Evolutionary conservation across 2,113 vertebrate genomes (phyloP).

Genomic region (Octodon degus): DNA sequence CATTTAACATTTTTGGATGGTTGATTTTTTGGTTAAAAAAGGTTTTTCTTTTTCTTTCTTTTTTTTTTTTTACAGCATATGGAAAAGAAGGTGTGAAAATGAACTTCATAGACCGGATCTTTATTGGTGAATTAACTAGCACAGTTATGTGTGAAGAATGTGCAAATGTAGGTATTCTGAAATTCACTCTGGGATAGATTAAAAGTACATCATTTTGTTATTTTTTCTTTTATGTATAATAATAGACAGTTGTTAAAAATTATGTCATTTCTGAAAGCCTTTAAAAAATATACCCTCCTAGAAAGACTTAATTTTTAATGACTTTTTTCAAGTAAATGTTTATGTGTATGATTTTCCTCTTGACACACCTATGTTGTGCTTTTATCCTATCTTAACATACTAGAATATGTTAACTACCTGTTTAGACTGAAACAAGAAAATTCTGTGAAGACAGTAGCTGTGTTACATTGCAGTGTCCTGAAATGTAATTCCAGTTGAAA

Average conservation of each 20-base stretch:
- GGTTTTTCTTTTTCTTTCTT: constrained; percentile 71
- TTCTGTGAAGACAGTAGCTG: neutral
- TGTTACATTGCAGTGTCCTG: neutral
- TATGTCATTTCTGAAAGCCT: neutral
- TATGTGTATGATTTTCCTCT: neutral
- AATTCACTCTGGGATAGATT: constrained; percentile 83
- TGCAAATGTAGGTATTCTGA: constrained; percentile 93
- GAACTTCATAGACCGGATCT: constrained; percentile 98
- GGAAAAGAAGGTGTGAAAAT: constrained; percentile 98
- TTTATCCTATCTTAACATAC: neutral
- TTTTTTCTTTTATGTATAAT: constrained; percentile 64
- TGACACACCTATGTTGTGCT: neutral
- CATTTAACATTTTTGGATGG: constrained; percentile 78
- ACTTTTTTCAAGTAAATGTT: neutral
- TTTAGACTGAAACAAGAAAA: constrained; percentile 20
- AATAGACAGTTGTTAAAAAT: constrained; percentile 13
- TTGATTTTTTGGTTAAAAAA: constrained; percentile 85
- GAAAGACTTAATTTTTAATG: constrained; percentile 15
- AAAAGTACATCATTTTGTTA: constrained; percentile 74
- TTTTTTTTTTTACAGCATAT: constrained; percentile 89
- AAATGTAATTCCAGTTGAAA: neutral
- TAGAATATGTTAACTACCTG: neutral
- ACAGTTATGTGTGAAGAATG: constrained; percentile 99
- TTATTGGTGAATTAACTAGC: constrained; percentile 98
- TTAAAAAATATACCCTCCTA: neutral